phyloP scores from a whole-genome alignment of 2,797 vertebrate genomes.

The Sebastes diploproa region DNA sequence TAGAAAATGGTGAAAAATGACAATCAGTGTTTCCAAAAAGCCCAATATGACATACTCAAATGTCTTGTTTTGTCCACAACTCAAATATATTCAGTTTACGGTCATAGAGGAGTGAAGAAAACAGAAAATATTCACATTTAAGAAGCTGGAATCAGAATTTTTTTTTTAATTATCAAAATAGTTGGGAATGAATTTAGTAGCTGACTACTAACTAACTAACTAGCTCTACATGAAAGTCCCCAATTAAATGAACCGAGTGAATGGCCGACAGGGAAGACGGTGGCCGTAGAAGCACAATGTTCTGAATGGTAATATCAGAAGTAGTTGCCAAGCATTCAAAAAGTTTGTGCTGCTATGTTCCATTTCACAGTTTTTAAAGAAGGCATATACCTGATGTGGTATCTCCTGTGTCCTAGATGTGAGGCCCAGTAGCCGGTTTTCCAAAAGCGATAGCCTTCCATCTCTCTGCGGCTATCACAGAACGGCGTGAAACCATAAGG shows the following conservation, averaged over 20 bases:
- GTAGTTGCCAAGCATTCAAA: neutral
- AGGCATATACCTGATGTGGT: slow-evolving; percentile 91
- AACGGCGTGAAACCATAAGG: slow-evolving; percentile 97
- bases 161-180: too few species aligned
- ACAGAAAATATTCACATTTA: too few species aligned
- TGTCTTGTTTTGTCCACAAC: too few species aligned
- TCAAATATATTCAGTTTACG: too few species aligned
- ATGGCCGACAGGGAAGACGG: neutral
- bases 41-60: too few species aligned
- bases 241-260: neutral
- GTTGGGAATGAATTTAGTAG: too few species aligned
- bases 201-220: too few species aligned
- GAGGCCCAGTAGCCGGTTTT: slow-evolving; percentile 96
- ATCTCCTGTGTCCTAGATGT: slow-evolving; percentile 91
- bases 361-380: neutral
- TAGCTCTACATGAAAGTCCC: neutral
- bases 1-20: too few species aligned
- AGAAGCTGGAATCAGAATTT: too few species aligned
- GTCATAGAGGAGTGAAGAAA: too few species aligned
- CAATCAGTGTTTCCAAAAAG: too few species aligned
- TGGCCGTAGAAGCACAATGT: neutral
- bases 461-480: slow-evolving; percentile 93
- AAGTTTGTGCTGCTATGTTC: neutral
- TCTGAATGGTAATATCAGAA: slow-evolving; percentile 1
- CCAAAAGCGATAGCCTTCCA: slow-evolving; percentile 99